Evolutionary conservation across 2,797 vertebrate genomes (phyloP).

Genomic region (Dendrocincla fuliginosa): DNA sequence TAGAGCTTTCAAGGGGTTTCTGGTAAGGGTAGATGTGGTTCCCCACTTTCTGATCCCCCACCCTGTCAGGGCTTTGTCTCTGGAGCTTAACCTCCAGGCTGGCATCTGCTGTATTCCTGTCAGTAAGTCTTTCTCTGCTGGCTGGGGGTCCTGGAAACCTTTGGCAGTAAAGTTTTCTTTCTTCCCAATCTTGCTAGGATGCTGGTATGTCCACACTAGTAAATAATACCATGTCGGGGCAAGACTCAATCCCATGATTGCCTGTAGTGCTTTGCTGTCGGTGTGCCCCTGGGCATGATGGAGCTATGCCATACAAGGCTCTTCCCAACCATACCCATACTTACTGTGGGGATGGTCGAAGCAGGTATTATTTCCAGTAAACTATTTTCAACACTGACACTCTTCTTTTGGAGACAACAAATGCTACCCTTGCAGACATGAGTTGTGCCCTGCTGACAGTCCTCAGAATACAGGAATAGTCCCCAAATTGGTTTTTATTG

Average conservation of each 20-base stretch:
- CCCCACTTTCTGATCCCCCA: background rate
- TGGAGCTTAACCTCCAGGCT: background rate
- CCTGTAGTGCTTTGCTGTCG: background rate
- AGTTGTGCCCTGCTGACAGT: background rate
- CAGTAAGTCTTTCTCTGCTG: background rate
- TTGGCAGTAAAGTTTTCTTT: background rate
- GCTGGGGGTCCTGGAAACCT: background rate
- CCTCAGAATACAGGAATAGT: background rate
- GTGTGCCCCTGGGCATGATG: fast-evolving
- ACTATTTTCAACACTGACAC: background rate
- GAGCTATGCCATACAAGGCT: background rate
- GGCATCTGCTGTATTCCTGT: background rate
- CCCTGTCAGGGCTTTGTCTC: background rate
- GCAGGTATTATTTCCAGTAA: background rate
- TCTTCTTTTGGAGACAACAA: background rate
- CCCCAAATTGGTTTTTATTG: background rate
- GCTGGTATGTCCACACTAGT: background rate
- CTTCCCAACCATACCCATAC: background rate
- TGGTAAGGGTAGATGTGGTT: background rate
- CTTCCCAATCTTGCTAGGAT: background rate
- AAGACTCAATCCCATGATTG: background rate
- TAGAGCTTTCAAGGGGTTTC: background rate
- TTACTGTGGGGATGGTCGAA: background rate
- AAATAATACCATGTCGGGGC: background rate
- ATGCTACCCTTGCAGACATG: background rate